These are phyloP conservation scores for Drosophila azteca DNA, from an alignment of 1,140 invertebrate genomes.

Conservation along the genomic window DNA sequence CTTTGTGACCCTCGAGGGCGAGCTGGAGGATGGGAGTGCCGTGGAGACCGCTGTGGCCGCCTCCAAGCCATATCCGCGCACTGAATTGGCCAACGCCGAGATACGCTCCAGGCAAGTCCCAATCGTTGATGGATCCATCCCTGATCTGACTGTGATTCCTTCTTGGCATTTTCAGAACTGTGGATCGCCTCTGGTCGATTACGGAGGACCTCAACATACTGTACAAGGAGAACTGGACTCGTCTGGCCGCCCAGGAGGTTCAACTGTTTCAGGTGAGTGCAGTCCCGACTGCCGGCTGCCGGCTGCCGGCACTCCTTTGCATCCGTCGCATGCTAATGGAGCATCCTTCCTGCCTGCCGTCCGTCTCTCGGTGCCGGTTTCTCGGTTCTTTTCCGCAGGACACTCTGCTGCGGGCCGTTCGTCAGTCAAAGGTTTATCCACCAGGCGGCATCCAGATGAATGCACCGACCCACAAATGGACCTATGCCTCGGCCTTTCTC, in stretches of 20 bases:
- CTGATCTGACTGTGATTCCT: background rate
- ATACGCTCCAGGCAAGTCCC: slow-evolving; percentile 84
- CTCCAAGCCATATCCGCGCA: slow-evolving; percentile 86
- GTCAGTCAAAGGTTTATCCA: slow-evolving; percentile 80
- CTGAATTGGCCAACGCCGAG: slow-evolving; percentile 83
- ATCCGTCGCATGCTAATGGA: too few relatives aligned
- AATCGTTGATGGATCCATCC: background rate
- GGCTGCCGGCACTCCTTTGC: too few relatives aligned
- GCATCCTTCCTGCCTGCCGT: slow-evolving; percentile 11
- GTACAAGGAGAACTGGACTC: slow-evolving; percentile 97
- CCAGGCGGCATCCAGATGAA: slow-evolving; percentile 83
- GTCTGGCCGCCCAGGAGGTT: slow-evolving; percentile 91
- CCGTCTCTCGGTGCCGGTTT: background rate
- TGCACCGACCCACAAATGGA: slow-evolving; percentile 90
- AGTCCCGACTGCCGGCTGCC: too few relatives aligned
- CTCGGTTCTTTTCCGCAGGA: slow-evolving; percentile 63
- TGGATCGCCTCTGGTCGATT: slow-evolving; percentile 95
- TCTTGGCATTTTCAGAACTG: slow-evolving; percentile 85
- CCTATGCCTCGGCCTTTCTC: slow-evolving; percentile 95
- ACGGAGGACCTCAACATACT: slow-evolving; percentile 97
- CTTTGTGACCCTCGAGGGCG: slow-evolving; percentile 94
- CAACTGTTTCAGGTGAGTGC: slow-evolving; percentile 91
- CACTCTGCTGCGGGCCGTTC: slow-evolving; percentile 83
- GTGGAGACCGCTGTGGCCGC: slow-evolving; percentile 86
- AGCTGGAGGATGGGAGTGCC: slow-evolving; percentile 77